These are phyloP conservation scores for Shargacucullia verbasci DNA, from an alignment of 2,888 invertebrate genomes.

Conservation along the genomic window DNA sequence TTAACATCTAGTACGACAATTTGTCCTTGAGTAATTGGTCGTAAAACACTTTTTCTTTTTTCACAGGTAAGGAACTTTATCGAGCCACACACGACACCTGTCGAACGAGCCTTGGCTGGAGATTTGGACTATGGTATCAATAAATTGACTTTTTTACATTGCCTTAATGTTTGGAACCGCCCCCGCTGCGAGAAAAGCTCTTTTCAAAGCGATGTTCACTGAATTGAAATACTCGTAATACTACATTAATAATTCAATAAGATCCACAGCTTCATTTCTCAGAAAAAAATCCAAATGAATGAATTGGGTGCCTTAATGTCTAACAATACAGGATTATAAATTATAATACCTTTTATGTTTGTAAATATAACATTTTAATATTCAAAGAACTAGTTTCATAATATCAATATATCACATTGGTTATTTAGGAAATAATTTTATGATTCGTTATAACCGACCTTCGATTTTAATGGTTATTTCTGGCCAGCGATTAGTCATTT, in stretches of 20 bases:
- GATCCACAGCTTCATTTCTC: constrained; percentile 31
- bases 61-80: constrained; percentile 75
- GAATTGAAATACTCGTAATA: constrained; percentile 48
- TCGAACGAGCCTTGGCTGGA: constrained; percentile 42
- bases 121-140: constrained; percentile 57
- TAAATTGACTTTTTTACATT: constrained; percentile 65
- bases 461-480: constrained; percentile 23
- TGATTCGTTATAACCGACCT: constrained; percentile 26
- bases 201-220: constrained; percentile 36
- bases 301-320: constrained; percentile 29
- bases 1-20: constrained; percentile 56
- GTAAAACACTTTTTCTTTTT: constrained; percentile 63
- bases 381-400: constrained; percentile 18
- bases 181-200: constrained; percentile 42
- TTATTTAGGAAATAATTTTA: constrained; percentile 32
- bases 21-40: constrained; percentile 68
- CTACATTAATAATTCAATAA: constrained; percentile 28
- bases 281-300: constrained; percentile 40
- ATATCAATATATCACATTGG: constrained; percentile 25
- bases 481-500: constrained; percentile 36
- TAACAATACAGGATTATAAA: constrained; percentile 27
- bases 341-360: constrained; percentile 26
- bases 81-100: constrained; percentile 67
- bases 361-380: constrained; percentile 11
- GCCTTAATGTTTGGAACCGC: constrained; percentile 52